Percentiles rank a stretch among this genome's conserved stretches.
Conservation (phyloP, 2,113 vertebrate species). For the Mastomys coucha region DNA sequence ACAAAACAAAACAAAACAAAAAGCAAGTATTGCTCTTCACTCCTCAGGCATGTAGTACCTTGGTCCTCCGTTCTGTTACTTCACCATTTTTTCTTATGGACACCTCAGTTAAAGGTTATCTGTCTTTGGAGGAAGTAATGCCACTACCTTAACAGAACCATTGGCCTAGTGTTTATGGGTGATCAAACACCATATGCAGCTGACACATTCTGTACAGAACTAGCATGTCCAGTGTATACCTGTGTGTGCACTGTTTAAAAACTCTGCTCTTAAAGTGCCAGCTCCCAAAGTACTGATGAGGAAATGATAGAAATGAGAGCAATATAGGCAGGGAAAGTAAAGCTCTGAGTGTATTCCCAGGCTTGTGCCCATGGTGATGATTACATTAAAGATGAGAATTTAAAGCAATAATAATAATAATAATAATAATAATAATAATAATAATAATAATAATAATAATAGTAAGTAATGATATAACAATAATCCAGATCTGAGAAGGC, state of each 20-base stretch:
- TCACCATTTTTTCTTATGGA: constrained; percentile 63
- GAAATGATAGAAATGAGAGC: constrained; percentile 38
- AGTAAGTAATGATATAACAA: no score
- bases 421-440: no score
- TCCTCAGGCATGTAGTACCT: neutral
- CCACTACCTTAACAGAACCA: neutral
- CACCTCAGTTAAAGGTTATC: constrained; percentile 44
- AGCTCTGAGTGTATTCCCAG: constrained; percentile 1
- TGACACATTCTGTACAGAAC: neutral
- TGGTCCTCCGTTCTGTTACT: neutral
- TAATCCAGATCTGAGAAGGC: constrained; percentile 32
- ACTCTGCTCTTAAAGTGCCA: neutral
- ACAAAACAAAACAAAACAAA: neutral
- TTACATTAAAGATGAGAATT: constrained; percentile 67
- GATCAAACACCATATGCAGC: neutral
- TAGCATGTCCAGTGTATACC: neutral
- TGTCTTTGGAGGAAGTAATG: neutral
- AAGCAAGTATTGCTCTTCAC: constrained; percentile 1
- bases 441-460: neutral
- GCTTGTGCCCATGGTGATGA: constrained; percentile 69
- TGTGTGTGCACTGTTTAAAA: neutral
- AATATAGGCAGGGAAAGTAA: neutral
- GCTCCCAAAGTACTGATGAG: neutral
- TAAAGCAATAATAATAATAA: neutral
- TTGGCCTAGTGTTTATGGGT: constrained; percentile 52